phyloP scores from a whole-genome alignment of 2,888 invertebrate genomes.

The Tricholauxania praeusta region DNA sequence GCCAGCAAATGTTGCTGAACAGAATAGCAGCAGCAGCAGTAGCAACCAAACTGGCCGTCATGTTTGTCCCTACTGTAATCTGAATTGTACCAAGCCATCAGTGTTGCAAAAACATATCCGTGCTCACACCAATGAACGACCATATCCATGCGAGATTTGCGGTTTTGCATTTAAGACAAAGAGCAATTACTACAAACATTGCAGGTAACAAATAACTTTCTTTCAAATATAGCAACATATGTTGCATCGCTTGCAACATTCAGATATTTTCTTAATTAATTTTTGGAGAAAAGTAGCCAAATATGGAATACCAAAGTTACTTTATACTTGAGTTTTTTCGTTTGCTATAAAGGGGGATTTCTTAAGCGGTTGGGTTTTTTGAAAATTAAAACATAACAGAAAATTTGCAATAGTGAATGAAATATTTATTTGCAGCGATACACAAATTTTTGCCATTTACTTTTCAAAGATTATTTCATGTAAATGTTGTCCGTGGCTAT shows the following conservation, averaged over 20 bases:
- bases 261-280: neutral
- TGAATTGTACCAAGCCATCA: conserved; percentile 92
- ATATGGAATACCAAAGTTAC: too few relatives aligned
- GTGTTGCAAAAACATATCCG: conserved; percentile 94
- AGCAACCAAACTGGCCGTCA: conserved; percentile 73
- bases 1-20: neutral
- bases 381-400: neutral
- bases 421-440: too few relatives aligned
- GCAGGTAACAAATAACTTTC: conserved; percentile 67
- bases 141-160: conserved; percentile 89
- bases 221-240: too few relatives aligned
- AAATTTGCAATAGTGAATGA: too few relatives aligned
- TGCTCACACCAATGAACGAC: conserved; percentile 93
- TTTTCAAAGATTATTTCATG: too few relatives aligned
- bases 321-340: too few relatives aligned
- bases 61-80: conserved; percentile 88
- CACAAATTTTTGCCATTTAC: too few relatives aligned
- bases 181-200: conserved; percentile 92
- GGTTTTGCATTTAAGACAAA: conserved; percentile 95
- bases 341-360: too few relatives aligned
- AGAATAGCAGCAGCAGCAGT: conserved; percentile 32
- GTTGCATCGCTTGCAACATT: too few relatives aligned
- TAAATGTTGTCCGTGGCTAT: too few relatives aligned
- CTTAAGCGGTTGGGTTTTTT: too few relatives aligned
- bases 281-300: too few relatives aligned